phyloP scores from a whole-genome alignment of 2,797 vertebrate genomes.

The Chelon labrosus region DNA sequence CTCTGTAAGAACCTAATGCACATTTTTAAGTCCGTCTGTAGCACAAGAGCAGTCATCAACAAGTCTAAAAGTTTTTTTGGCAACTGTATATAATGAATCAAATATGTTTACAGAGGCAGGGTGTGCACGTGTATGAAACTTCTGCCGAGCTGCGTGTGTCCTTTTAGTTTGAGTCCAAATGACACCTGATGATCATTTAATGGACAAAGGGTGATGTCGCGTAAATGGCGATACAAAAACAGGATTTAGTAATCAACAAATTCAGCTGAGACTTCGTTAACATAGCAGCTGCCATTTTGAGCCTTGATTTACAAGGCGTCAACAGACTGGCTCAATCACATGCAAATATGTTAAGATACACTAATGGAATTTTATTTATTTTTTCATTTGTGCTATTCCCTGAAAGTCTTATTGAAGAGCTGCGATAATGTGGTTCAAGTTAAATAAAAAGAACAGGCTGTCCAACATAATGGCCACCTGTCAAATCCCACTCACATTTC shows the following conservation, averaged over 20 bases:
- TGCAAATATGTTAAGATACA: slow-evolving; percentile 20
- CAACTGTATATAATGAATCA: slow-evolving; percentile 59
- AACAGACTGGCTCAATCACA: slow-evolving; percentile 20
- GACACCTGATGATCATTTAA: slow-evolving; percentile 59
- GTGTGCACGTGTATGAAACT: slow-evolving; percentile 51
- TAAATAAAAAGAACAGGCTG: slow-evolving; percentile 4
- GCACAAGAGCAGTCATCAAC: slow-evolving; percentile 45
- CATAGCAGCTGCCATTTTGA: slow-evolving; percentile 28
- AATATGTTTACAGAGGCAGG: slow-evolving; percentile 61
- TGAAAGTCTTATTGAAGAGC: slow-evolving; percentile 39
- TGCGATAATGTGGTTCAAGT: slow-evolving; percentile 1
- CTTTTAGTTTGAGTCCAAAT: slow-evolving; percentile 48
- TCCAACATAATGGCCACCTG: slow-evolving; percentile 30
- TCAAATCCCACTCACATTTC: slow-evolving; percentile 31
- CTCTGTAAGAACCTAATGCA: neutral
- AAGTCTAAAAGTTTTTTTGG: slow-evolving; percentile 61
- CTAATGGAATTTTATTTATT: slow-evolving; percentile 19
- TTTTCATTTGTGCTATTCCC: slow-evolving; percentile 38
- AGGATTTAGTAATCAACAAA: slow-evolving; percentile 15
- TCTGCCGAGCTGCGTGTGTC: slow-evolving; percentile 31
- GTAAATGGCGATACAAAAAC: slow-evolving; percentile 18
- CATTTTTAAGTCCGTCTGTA: slow-evolving; percentile 44
- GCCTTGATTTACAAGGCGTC: slow-evolving; percentile 3
- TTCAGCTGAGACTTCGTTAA: slow-evolving; percentile 14
- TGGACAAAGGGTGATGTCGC: slow-evolving; percentile 47